Percentiles rank a stretch among this genome's conserved stretches.
These are phyloP conservation scores for Halichoerus grypus DNA, from an alignment of 2,113 vertebrate species.

Conservation along the genomic window DNA sequence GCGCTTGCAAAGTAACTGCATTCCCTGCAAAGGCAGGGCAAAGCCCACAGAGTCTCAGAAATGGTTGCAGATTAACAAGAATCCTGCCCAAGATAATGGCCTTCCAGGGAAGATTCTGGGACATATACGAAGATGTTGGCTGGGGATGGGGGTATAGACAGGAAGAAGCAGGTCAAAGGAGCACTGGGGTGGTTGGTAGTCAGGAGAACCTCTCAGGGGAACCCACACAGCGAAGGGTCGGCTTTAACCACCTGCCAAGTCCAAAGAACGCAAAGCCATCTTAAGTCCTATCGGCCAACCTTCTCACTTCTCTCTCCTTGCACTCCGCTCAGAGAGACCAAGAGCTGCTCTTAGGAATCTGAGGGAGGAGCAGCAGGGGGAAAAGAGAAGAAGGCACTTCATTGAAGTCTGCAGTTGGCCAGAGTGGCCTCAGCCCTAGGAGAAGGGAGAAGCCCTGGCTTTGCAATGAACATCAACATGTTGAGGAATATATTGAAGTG, in stretches of 20 bases:
- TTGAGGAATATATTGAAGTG: not conserved
- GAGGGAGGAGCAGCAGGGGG: not conserved
- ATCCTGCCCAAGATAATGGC: not conserved
- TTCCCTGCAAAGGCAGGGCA: not conserved
- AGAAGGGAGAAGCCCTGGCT: not conserved
- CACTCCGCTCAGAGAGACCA: not conserved
- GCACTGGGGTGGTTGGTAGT: not conserved
- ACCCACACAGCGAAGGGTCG: not conserved
- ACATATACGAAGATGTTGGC: not conserved
- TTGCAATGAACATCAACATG: not conserved
- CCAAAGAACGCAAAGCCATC: not conserved
- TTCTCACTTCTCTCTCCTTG: not conserved
- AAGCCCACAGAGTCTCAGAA: not conserved
- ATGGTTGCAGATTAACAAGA: not conserved
- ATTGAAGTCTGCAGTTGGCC: not conserved
- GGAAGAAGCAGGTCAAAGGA: not conserved
- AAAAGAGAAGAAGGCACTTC: not conserved
- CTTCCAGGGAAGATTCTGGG: not conserved
- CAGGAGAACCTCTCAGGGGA: not conserved
- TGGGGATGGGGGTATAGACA: accelerated
- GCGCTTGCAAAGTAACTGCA: not conserved
- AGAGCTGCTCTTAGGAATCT: not conserved
- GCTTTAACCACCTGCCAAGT: not conserved
- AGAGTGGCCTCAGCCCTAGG: not conserved
- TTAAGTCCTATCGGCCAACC: not conserved